Conservation (phyloP, 2,888 invertebrate genomes). For the Automeris io region DNA sequence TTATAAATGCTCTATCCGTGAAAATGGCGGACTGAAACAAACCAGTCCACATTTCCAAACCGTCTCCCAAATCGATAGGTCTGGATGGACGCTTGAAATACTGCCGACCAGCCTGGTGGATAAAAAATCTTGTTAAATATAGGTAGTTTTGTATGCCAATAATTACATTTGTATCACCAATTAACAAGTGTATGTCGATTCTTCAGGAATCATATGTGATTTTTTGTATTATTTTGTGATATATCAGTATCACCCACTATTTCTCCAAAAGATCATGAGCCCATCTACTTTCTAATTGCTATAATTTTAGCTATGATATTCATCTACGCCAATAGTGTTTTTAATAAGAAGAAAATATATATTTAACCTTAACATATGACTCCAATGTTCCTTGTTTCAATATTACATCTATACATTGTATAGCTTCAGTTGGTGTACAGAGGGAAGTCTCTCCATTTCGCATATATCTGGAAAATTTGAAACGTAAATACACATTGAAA, state of each 20-base stretch:
- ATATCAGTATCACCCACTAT: no score
- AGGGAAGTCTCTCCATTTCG: conserved; percentile 42
- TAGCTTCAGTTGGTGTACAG: conserved; percentile 72
- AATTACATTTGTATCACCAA: no score
- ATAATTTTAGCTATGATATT: no score
- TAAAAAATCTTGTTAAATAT: no score
- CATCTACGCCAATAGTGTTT: not conserved
- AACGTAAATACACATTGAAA: no score
- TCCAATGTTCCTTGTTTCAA: conserved; percentile 85
- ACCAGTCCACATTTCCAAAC: conserved; percentile 94
- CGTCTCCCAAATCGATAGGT: conserved; percentile 82
- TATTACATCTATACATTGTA: conserved; percentile 92
- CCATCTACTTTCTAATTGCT: no score
- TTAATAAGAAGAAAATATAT: not conserved
- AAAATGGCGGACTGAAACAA: conserved; percentile 94
- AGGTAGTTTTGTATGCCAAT: no score
- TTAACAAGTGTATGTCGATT: no score
- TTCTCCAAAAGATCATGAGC: no score
- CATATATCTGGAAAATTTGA: conserved; percentile 48
- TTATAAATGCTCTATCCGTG: conserved; percentile 91
- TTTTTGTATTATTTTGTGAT: no score
- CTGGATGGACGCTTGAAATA: conserved; percentile 80
- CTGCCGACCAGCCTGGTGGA: conserved; percentile 87
- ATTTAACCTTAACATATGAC: conserved; percentile 68
- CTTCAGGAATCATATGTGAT: no score